Conservation (phyloP, 92 coral and sea anemone species). For the Diadumene lineata region DNA sequence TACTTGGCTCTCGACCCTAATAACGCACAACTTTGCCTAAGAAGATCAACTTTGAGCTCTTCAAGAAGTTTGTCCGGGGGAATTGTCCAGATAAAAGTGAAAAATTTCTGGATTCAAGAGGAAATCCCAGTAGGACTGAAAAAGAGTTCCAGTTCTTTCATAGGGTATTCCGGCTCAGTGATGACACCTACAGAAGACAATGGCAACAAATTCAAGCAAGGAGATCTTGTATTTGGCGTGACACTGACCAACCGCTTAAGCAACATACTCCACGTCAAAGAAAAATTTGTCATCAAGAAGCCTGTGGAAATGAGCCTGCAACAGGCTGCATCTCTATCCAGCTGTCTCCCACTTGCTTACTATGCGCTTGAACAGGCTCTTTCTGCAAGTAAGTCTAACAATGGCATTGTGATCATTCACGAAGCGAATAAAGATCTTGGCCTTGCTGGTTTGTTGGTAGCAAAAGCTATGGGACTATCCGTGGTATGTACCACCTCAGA, state of each 20-base stretch:
- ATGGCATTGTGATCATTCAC: conserved; percentile 27
- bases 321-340: conserved; percentile 50
- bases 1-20: conserved; percentile 24
- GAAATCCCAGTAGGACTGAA: neutral
- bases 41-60: conserved; percentile 3
- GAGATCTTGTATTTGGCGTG: conserved; percentile 41
- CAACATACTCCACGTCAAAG: conserved; percentile 10
- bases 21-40: conserved; percentile 19
- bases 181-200: neutral
- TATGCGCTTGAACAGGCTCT: conserved; percentile 34
- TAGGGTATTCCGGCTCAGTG: neutral
- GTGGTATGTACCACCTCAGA: conserved; percentile 43
- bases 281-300: conserved; percentile 21
- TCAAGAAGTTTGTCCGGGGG: neutral
- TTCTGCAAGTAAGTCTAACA: neutral
- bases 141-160: neutral
- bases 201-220: neutral
- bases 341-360: conserved; percentile 44
- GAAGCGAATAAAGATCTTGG: conserved; percentile 56
- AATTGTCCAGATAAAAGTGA: neutral
- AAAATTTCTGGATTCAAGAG: neutral
- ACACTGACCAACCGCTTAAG: conserved; percentile 40
- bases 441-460: conserved; percentile 48
- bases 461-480: conserved; percentile 41
- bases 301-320: conserved; percentile 33